Percentiles rank a stretch among this genome's conserved stretches.
Evolutionary conservation across 2,113 vertebrate species (phyloP).

Genomic region (Cyphomyrus plagiostoma): DNA sequence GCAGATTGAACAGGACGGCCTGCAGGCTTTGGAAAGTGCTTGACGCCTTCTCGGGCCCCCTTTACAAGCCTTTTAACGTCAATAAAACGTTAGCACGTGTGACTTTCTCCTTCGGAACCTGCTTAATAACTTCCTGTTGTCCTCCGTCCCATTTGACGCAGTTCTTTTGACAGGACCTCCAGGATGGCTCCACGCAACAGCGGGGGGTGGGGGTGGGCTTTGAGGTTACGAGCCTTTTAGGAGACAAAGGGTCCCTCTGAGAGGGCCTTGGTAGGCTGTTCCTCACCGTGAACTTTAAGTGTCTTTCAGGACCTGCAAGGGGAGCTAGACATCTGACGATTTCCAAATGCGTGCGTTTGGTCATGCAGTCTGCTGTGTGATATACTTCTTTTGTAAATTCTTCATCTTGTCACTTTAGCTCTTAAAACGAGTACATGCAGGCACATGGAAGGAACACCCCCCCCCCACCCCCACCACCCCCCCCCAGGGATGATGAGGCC

Average conservation of each 20-base stretch:
- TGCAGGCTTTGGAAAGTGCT: background rate
- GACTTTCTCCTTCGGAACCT: background rate
- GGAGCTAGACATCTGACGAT: background rate
- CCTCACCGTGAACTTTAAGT: background rate
- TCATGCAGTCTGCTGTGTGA: background rate
- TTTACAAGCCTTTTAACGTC: background rate
- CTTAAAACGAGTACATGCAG: background rate
- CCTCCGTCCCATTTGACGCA: background rate
- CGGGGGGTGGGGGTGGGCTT: background rate
- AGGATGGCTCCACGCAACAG: background rate
- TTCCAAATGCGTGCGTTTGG: background rate
- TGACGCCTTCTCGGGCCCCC: background rate
- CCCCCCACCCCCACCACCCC: background rate
- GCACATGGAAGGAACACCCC: background rate
- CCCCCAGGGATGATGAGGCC: background rate
- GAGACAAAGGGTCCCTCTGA: background rate
- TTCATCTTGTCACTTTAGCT: background rate
- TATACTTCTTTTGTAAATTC: background rate
- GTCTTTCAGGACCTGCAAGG: background rate
- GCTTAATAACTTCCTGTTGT: background rate
- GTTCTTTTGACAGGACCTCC: slow-evolving; percentile 3
- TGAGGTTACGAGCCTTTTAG: background rate
- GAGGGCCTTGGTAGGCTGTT: background rate
- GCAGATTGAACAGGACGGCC: background rate
- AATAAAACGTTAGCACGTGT: background rate